phyloP scores from a whole-genome alignment of 2,797 vertebrate genomes.

The Heliangelus exortis region DNA sequence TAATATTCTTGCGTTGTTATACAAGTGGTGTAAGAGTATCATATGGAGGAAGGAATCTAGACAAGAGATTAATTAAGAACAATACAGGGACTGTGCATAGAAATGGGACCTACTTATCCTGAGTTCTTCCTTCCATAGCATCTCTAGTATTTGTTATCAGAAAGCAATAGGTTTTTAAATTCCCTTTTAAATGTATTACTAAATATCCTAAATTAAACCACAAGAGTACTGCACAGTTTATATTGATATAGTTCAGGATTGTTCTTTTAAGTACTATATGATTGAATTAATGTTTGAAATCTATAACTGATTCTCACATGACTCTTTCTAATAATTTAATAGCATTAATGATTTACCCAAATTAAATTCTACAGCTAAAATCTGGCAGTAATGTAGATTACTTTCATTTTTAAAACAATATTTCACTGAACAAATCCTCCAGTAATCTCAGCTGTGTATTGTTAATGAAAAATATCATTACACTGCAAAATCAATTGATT shows the following conservation, averaged over 20 bases:
- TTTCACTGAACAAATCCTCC: conserved; percentile 23
- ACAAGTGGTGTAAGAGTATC: background rate
- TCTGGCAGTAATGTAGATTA: background rate
- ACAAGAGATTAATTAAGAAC: background rate
- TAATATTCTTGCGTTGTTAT: background rate
- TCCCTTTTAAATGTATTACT: background rate
- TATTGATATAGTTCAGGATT: background rate
- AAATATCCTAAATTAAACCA: background rate
- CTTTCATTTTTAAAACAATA: conserved; percentile 39
- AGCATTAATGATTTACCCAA: conserved; percentile 35
- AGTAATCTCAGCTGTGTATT: conserved; percentile 39
- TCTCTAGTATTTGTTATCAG: background rate
- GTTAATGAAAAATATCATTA: conserved; percentile 38
- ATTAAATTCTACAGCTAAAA: conserved; percentile 18
- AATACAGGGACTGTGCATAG: background rate
- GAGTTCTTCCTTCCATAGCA: background rate
- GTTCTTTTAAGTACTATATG: background rate
- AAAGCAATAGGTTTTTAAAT: background rate
- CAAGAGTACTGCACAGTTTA: background rate
- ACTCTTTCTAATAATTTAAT: conserved; percentile 12
- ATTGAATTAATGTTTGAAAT: background rate
- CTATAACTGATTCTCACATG: background rate
- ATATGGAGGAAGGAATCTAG: background rate
- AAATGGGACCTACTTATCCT: background rate
- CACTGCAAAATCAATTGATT: conserved; percentile 26